Evolutionary conservation across 2,113 vertebrate species (phyloP), one percentile per base, ranked within the genome.

Genomic region (Tichodroma muraria): DNA sequence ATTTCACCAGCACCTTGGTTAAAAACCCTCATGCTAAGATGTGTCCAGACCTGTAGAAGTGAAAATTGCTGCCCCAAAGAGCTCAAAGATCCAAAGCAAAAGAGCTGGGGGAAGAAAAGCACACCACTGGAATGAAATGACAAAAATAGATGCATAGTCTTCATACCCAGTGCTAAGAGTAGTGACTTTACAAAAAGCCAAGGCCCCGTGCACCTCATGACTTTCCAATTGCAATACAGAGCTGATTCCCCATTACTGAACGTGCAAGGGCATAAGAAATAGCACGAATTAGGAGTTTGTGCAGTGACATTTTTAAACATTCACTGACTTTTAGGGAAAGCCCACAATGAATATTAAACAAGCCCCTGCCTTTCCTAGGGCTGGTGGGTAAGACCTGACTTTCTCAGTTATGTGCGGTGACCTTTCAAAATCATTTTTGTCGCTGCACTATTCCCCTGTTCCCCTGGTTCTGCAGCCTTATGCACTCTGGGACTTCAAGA

Each of bases 271-370:
- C 59, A 70, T 49, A 66, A 77, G 79, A 85, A 88, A 83, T 63
- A 77, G 17, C 17, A 11, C 5, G 6, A 91, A 91, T 33, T 59
- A 75, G 71, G 71, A 56, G 52, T 33, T 53, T 94, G 90, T 90
- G 91, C 82, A 49, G 68, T 94, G 96, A 88, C 90, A 94, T 96
- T 96, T 96, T 91, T 89, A 94, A 85, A 54, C 30, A 1, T 24
- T 86, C 38, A 12, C 73, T 94, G 94, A 89, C 78, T 96, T 96
- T 84, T 44, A 85, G 57, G 69, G 69, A 83, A 94, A 90, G 22
- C 49, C 80, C 85, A 84, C 52, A 11, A 52, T 71, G 93, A 93
- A 94, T 93, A 94, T 68, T 85, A 90, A 93, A 78, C 31, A 56
- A 83, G 37, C 35, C 44, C 44, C n/a, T 90, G 76, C 23, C 37